phyloP scores from a whole-genome alignment of 2,797 vertebrate genomes.

The Propithecus perrieri region DNA sequence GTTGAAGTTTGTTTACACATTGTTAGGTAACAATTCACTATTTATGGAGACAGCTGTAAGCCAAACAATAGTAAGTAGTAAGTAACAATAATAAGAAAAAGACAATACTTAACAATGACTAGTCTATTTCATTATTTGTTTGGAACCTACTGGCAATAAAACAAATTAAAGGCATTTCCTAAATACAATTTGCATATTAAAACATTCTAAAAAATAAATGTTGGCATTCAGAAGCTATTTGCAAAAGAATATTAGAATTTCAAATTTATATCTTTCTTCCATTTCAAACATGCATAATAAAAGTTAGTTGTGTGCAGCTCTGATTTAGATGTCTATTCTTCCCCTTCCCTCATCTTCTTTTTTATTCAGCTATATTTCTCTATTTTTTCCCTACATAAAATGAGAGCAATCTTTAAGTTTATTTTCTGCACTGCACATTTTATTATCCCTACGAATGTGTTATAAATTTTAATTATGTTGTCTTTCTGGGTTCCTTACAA shows the following conservation, averaged over 20 bases:
- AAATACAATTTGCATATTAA: not conserved
- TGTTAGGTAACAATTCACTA: not conserved
- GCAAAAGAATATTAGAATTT: conserved; percentile 25
- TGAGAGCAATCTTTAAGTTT: not conserved
- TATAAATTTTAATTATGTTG: conserved; percentile 19
- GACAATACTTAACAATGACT: not conserved
- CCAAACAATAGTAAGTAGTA: not conserved
- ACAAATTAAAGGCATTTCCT: not conserved
- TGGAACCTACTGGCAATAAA: not conserved
- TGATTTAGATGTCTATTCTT: not conserved
- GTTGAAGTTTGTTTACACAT: not conserved
- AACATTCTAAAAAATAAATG: conserved; percentile 17
- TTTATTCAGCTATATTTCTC: not conserved
- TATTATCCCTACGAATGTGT: not conserved
- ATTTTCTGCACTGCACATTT: not conserved
- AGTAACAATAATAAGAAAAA: not conserved
- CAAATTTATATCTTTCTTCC: not conserved
- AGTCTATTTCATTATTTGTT: not conserved
- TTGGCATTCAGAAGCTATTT: conserved; percentile 23
- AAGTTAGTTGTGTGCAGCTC: not conserved
- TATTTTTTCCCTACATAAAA: not conserved
- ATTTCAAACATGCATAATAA: not conserved
- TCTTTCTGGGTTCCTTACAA: conserved; percentile 15
- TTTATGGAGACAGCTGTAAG: too few species aligned
- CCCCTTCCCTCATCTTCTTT: not conserved